phyloP scores from a whole-genome alignment of 2,888 invertebrate species.

The Dromius quadrimaculatus region DNA sequence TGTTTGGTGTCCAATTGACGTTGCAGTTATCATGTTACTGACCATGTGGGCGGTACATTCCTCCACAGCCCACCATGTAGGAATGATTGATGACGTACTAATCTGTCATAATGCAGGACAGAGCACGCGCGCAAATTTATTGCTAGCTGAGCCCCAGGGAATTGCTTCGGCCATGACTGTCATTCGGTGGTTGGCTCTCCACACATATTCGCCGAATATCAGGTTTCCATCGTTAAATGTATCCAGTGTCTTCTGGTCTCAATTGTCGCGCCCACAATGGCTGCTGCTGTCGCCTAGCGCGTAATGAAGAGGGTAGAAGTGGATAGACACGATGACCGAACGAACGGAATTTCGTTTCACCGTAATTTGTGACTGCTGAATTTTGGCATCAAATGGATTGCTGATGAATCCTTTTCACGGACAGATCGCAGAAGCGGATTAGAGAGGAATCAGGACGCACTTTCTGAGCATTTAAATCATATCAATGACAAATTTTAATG shows the following conservation, averaged over 20 bases:
- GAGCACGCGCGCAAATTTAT: constrained; percentile 63
- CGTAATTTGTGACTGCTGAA: constrained; percentile 17
- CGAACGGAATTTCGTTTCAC: constrained; percentile 22
- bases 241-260: constrained; percentile 36
- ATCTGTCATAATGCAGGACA: constrained; percentile 66
- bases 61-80: constrained; percentile 54
- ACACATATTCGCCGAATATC: constrained; percentile 16
- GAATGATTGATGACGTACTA: constrained; percentile 66
- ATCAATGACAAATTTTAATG: constrained; percentile 32
- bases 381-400: not conserved
- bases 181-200: constrained; percentile 28
- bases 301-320: constrained; percentile 36
- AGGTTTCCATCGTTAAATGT: constrained; percentile 46
- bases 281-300: not conserved
- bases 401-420: constrained; percentile 12
- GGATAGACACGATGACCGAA: not conserved
- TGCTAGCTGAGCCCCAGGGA: constrained; percentile 54
- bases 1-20: constrained; percentile 1
- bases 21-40: constrained; percentile 44
- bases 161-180: constrained; percentile 48
- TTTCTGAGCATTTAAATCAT: constrained; percentile 26
- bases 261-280: constrained; percentile 31
- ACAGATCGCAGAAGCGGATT: not conserved
- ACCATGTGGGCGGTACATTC: not conserved
- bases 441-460: not conserved